Conservation (phyloP, 2,797 vertebrate species). For the Bryconaethiops microstoma region DNA sequence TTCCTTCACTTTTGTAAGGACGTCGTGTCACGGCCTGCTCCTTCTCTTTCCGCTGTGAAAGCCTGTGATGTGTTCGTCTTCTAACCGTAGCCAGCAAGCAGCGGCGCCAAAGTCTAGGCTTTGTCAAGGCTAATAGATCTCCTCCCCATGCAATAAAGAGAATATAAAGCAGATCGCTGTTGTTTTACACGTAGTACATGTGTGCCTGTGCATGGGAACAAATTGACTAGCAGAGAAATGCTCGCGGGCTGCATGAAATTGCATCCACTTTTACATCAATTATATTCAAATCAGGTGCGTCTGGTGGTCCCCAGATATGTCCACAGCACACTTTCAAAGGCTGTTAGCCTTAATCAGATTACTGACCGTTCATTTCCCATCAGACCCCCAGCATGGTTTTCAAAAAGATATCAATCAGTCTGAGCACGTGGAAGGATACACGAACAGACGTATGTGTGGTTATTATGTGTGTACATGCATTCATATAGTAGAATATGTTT, state of each 20-base stretch:
- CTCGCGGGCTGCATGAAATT: conserved; percentile 36
- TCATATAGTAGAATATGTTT: not conserved
- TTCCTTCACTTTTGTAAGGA: not conserved
- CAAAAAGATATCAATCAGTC: conserved; percentile 37
- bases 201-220: conserved; percentile 15
- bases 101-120: not conserved
- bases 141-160: not conserved
- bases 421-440: conserved; percentile 18
- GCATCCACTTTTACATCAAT: conserved; percentile 43
- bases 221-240: not conserved
- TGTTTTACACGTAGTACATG: conserved; percentile 16
- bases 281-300: conserved; percentile 47
- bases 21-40: not conserved
- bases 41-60: not conserved
- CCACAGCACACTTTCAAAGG: conserved; percentile 33
- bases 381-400: conserved; percentile 31
- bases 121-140: conserved; percentile 22
- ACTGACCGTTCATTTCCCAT: conserved; percentile 39
- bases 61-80: conserved; percentile 1
- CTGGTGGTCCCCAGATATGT: conserved; percentile 37
- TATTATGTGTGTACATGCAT: no score
- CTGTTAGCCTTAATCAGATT: conserved; percentile 48
- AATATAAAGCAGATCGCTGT: not conserved
- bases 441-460: not conserved
- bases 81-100: not conserved